phyloP scores from a whole-genome alignment of 2,113 vertebrate genomes.

The Lanius collurio region DNA sequence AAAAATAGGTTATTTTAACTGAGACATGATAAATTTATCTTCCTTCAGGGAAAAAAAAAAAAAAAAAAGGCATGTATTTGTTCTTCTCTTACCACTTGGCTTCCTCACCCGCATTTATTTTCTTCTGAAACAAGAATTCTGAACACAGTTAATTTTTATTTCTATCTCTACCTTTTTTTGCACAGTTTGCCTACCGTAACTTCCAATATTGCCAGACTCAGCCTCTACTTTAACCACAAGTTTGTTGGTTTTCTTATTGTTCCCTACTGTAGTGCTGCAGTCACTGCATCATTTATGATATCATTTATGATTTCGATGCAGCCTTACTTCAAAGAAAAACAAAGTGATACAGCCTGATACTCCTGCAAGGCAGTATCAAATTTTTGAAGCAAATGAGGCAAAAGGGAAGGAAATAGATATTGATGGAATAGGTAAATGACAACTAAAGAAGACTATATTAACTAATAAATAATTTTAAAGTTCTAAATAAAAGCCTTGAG shows the following conservation, averaged over 20 bases:
- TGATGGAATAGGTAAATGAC: neutral
- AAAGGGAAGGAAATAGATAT: neutral
- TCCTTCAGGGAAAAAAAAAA: neutral
- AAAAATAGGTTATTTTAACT: neutral
- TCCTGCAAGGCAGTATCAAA: neutral
- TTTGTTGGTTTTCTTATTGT: neutral
- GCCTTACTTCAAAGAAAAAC: neutral
- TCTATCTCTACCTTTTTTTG: neutral
- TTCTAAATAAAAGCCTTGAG: neutral
- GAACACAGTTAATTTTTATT: neutral
- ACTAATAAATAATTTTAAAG: neutral
- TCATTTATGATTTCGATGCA: conserved; percentile 20
- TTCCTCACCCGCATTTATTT: neutral
- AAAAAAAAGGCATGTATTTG: neutral
- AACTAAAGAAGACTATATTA: neutral
- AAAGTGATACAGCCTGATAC: neutral
- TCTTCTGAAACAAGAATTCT: neutral
- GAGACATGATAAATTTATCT: neutral
- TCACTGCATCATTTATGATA: conserved; percentile 24
- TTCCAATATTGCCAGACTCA: neutral
- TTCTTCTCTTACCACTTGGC: neutral
- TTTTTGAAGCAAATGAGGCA: neutral
- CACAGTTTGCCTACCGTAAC: neutral
- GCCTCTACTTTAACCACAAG: neutral
- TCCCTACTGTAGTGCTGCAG: neutral